Percentiles rank a stretch among this genome's conserved stretches.
Evolutionary conservation across 2,797 vertebrate genomes (phyloP).

Genomic region (Syngnathus acus): DNA sequence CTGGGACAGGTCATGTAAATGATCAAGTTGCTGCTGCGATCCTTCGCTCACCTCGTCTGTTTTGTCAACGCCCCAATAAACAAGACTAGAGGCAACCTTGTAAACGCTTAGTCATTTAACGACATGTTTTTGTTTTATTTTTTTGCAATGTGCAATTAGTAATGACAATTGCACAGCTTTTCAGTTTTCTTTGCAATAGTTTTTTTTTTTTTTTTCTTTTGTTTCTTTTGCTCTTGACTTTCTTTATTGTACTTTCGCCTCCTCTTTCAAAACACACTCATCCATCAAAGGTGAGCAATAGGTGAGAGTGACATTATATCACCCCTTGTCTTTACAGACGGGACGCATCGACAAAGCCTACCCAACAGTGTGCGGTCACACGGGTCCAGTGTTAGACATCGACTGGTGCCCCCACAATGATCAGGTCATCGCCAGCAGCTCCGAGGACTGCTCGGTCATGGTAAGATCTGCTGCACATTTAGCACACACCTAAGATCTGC

Average conservation of each 20-base stretch:
- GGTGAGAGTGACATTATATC: conserved; percentile 37
- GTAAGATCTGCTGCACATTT: conserved; percentile 57
- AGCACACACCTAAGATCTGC: conserved; percentile 30
- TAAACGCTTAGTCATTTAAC: background rate
- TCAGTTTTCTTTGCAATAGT: background rate
- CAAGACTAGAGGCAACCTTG: background rate
- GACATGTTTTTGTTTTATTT: background rate
- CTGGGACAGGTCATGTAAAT: background rate
- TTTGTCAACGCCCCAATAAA: background rate
- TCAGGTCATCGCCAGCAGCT: conserved; percentile 91
- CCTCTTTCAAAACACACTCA: conserved; percentile 25
- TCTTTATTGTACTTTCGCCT: background rate
- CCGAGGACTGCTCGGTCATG: conserved; percentile 95
- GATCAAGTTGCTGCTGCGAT: background rate
- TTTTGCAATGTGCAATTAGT: background rate
- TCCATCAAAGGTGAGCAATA: conserved; percentile 4
- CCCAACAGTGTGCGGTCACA: conserved; percentile 95
- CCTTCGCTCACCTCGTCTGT: background rate
- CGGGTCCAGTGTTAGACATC: conserved; percentile 92
- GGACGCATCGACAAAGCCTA: conserved; percentile 95
- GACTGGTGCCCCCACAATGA: conserved; percentile 98
- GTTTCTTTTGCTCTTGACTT: too few species aligned
- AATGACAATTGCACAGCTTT: background rate
- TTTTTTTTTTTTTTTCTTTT: background rate
- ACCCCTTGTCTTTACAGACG: conserved; percentile 66